Evolutionary conservation across 2,113 vertebrate genomes (phyloP), one percentile per base, ranked within the genome.

Genomic region (Mus pahari): DNA sequence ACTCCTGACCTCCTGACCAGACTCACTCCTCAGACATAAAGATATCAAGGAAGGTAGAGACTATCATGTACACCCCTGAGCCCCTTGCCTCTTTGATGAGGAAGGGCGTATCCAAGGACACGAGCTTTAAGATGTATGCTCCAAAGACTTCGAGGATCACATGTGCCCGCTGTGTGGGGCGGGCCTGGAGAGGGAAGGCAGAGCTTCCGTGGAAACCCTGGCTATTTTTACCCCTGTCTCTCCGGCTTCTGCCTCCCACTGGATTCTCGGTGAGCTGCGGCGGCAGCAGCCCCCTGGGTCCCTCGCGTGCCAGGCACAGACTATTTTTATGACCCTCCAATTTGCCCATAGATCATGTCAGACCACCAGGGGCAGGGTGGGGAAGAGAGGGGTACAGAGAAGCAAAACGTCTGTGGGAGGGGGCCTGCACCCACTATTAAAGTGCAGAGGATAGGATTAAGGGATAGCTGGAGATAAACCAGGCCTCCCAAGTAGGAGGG

Each of bases 171-270:
- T 90, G 60, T 48, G 73, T 8, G 3, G 3, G 7, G 17, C 6
- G 4, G 10, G 39, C 26, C 89, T 7, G 31, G 55, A 83, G 33
- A 28, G 48, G 75, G 75, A 58, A 24, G 77, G 1, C 81, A 39
- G 68, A 20, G 64, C 95, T 31, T 64, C 6, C 26, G 82, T 86
- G 79, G 95, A 87, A 95, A 77, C 71, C 70, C 74, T 33, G 0
- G 3, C 92, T 94, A 71, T 88, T 95, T 95, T 90, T 87, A 79
- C 84, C 73, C 60, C n/a, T 9, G 71, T 73, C 86, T 93, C 95
- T 73, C n/a, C 9, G 14, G 36, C 70, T n/a, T 73, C 90, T 71
- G 48, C 95, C 88, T 77, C 95, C 94, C 90, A 70, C 64, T 36
- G 84, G 20, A 84, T 11, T 53, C 84, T 90, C 28, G 1, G 36